Evolutionary conservation across 2,113 vertebrate species (phyloP), one percentile per base, ranked within the genome.

Genomic region (Scopus umbretta): DNA sequence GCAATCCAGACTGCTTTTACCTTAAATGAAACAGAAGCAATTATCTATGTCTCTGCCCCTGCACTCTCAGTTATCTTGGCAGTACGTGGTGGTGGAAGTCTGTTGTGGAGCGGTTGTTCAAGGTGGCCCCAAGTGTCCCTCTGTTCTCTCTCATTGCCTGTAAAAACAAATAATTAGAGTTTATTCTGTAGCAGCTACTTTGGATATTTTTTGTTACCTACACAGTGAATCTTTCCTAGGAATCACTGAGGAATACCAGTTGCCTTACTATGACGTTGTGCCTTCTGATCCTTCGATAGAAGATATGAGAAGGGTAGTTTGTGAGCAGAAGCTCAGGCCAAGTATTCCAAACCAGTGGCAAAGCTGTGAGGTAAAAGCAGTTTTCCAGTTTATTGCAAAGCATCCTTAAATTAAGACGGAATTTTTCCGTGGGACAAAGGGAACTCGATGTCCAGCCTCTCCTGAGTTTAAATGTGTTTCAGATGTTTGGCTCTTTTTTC

Each of bases 281-380:
- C 99, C 99, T 99, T 99, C 99, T 68, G 99, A 99, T 96, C 99
- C 99, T 14, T 99, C 99, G 0, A 96, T 99, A 82, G 99, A 99
- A 92, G 99, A 99, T 49, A 99, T 99, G 99, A 99, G 97, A 96
- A 99, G 98, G 89, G 99, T 99, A 32, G 99, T 99, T 81, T 99
- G 99, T 96, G 99, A 99, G 78, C 99, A 99, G 98, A 99, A 99
- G 86, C 98, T 99, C 80, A 98, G 99, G 94, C 99, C 99, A 75
- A 99, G 96, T 96, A 98, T 99, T 92, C 99, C 99, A 76, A 99
- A 99, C 97, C 99, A 99, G 97, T 99, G 99, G 99, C 99, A 99
- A 96, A 99, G 99, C 98, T 99, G 99, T 92, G 99, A 99, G 99
- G 99, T 99, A 98, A 98, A 95, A 16, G 40, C 71, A 36, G 13